Base-by-base conservation (phyloP, 2,113 vertebrate genomes). In the Halcyon senegalensis region DNA sequence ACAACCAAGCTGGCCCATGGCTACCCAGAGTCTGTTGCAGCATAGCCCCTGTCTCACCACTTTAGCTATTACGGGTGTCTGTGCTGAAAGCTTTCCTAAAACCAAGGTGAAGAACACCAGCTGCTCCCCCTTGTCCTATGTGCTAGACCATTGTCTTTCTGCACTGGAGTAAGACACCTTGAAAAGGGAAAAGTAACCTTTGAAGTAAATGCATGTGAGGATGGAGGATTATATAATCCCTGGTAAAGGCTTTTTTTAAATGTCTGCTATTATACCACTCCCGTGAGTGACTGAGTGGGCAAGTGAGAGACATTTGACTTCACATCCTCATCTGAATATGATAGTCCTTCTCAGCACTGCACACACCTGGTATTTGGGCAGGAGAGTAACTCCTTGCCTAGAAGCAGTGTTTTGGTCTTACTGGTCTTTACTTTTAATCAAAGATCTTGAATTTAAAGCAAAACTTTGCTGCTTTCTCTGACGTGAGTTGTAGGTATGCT, bases 1-100 rank as follows among this genome's bases (percentile, higher is more conserved):
- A 9, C 0, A 11, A 5, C 11, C 0, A 0, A 25, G 25, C 55
- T 55, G 43, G 27, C 43, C 62, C 16, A 0, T 14, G 60, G 17
- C 50, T 51, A 33, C 35, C 48, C 78, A 9, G 17, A 8, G 7
- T 27, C 35, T 58, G 18, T 5, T 31, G 48, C 25, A 64, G 74
- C 39, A 17, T 70, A 43, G 33, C 53, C 20, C 43, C 33, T 39
- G 6, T 37, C 70, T 37, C 67, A 68, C 23, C 20, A 4, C 43
- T 51, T n/a, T 23, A 48, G 39, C 39, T 56, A 1, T 31, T 60
- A 14, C 0, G 41, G 30, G 30, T 66, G 59, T 25, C 50, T 41
- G 33, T 48, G 30, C 46, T 58, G 51, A 78, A 89, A 95, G 16
- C 16, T 41, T 81, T 48, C 73, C 59, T 63, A 44, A 8, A 43